phyloP scores from a whole-genome alignment of 2,113 vertebrate genomes.

The Thomomys bottae region DNA sequence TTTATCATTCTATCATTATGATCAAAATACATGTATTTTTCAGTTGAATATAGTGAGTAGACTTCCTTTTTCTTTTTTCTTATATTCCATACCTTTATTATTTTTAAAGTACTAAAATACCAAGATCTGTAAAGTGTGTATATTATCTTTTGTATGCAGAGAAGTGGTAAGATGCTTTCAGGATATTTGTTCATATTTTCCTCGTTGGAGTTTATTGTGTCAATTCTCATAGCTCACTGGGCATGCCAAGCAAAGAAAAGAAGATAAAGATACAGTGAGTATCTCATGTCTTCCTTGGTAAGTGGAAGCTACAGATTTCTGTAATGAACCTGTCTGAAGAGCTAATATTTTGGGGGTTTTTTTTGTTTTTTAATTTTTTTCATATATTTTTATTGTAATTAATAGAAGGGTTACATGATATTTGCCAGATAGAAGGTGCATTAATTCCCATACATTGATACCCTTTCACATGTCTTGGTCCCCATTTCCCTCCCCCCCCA shows the following conservation, averaged over 20 bases:
- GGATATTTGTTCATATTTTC: constrained; percentile 49
- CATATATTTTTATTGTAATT: too few species aligned
- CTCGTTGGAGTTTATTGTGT: neutral
- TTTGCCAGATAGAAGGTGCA: too few species aligned
- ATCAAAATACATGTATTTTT: neutral
- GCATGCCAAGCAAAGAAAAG: rapidly evolving
- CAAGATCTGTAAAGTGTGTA: constrained; percentile 2
- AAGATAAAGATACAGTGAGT: constrained; percentile 15
- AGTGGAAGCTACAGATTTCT: neutral
- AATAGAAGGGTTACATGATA: too few species aligned
- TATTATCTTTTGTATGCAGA: constrained; percentile 63
- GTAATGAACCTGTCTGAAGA: neutral
- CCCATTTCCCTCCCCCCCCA: too few species aligned
- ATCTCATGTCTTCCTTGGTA: neutral
- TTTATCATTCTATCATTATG: neutral
- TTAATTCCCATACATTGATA: too few species aligned
- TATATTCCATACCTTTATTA: neutral
- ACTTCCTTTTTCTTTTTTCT: neutral
- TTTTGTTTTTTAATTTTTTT: too few species aligned
- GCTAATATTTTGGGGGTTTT: neutral
- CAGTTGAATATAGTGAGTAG: neutral
- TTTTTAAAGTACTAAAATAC: neutral
- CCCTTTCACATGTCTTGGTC: too few species aligned
- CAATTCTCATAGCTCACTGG: neutral
- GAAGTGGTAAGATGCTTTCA: constrained; percentile 44